Base-by-base conservation (phyloP, 2,113 vertebrate genomes). In the Peromyscus californicus region DNA sequence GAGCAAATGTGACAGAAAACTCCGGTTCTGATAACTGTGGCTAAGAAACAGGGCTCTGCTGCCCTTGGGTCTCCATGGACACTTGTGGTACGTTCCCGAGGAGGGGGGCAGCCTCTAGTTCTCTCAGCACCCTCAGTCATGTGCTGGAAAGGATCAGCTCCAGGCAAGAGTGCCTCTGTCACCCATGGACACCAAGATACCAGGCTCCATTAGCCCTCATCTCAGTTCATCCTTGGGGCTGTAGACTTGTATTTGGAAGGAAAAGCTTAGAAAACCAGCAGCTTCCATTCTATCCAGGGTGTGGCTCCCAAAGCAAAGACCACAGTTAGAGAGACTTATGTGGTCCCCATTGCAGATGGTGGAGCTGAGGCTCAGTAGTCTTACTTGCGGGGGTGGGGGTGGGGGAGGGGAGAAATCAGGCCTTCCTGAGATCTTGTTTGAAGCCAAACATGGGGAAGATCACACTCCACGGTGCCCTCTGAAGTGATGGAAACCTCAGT, bases 291-390 rank as follows among this genome's bases (percentile, higher is more conserved):
- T 1, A 76, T 8, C 29, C 22, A 4, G 36, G 9, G 15, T 6
- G 36, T 57, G 36, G 42, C n/a, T 83, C 19, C 29, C 29, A 16
- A 87, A 86, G 33, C 45, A 36, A 29, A 15, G 6, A 4, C 33
- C 29, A n/a, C 54, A 29, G 15, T 39, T 12, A 7, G 15, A 88
- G 75, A 54, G 42, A n/a, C 4, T 42, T 51, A 1, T 57, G 17
- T 6, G n/a, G 21, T 42, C 59, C 15, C 0, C 21, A 11, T 9
- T 22, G 24, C 15, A 10, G 3, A 39, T 45, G 4, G 11, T 5
- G 22, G 36, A 65, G 9, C 3, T 54, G 12, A 39, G 19, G 24
- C 90, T 59, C 75, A 42, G 36, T 57, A 22, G 48, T 29, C 24
- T 82, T 45, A 3, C 65, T 29, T 26, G 91, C 16, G 51, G 42